phyloP scores from a whole-genome alignment of 2,888 invertebrate genomes.

The Cephus pygmeus region DNA sequence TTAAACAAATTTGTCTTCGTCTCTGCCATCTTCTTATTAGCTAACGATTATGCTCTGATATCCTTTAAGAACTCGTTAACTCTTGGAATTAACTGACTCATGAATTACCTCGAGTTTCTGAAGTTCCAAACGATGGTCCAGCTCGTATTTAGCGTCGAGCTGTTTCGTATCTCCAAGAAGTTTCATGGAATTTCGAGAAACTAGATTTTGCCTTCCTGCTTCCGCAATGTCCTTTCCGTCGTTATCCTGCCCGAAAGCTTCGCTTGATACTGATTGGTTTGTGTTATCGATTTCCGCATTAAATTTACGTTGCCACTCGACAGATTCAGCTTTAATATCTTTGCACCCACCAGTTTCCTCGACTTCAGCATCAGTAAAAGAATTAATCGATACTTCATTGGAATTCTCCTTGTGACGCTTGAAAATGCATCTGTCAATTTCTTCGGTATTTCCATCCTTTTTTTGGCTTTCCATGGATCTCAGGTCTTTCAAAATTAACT shows the following conservation, averaged over 20 bases:
- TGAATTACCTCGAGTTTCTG: conserved; percentile 36
- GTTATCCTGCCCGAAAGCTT: not conserved
- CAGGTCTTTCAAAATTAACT: not conserved
- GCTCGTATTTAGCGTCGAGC: conserved; percentile 20
- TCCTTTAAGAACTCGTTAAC: not conserved
- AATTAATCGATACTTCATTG: not conserved
- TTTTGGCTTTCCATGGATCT: not conserved
- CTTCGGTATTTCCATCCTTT: not conserved
- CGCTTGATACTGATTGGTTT: not conserved
- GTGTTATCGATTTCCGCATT: not conserved
- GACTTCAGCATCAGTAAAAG: not conserved
- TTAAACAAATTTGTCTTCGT: too few species aligned
- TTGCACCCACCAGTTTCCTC: conserved; percentile 14
- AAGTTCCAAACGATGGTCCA: conserved; percentile 32
- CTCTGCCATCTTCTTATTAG: not conserved
- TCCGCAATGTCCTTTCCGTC: not conserved
- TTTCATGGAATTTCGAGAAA: not conserved
- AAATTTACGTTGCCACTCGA: not conserved
- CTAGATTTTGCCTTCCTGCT: not conserved
- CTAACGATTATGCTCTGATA: not conserved
- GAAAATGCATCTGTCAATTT: not conserved
- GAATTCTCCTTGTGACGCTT: not conserved
- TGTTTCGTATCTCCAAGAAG: not conserved
- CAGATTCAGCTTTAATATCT: not conserved
- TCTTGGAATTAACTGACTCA: not conserved